These are phyloP conservation scores for Glyphotaelius pellucidus DNA, from an alignment of 2,888 invertebrate genomes.

Conservation along the genomic window DNA sequence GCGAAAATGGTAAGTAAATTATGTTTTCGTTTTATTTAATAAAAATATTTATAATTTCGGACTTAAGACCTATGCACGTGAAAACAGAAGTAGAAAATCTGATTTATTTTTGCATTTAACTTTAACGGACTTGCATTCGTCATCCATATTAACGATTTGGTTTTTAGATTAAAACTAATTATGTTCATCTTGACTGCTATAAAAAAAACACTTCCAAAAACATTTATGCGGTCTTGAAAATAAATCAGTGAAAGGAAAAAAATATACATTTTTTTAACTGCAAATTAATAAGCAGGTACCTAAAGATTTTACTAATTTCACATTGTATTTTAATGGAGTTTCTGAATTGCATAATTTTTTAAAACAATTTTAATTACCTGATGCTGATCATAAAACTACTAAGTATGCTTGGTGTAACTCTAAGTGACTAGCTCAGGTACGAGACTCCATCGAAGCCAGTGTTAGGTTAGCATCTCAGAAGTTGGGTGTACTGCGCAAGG, in stretches of 20 bases:
- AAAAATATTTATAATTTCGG: too few relatives aligned
- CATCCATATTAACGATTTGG: not conserved
- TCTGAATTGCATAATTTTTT: not conserved
- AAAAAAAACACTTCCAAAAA: not conserved
- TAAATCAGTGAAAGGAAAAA: not conserved
- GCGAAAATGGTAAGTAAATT: too few relatives aligned
- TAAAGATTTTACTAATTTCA: not conserved
- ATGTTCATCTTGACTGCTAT: not conserved
- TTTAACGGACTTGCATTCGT: not conserved
- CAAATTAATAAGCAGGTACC: not conserved
- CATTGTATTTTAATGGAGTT: not conserved
- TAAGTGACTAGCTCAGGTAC: too few relatives aligned
- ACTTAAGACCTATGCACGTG: not conserved
- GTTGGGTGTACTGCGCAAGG: too few relatives aligned
- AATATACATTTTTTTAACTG: not conserved
- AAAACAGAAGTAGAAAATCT: not conserved
- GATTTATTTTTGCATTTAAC: not conserved
- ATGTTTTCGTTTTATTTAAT: too few relatives aligned
- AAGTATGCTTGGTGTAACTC: too few relatives aligned
- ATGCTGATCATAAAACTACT: not conserved
- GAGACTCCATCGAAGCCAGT: too few relatives aligned
- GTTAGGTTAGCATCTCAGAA: too few relatives aligned
- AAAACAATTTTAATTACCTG: not conserved
- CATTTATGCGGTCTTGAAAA: not conserved
- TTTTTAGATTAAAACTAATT: not conserved